Percentiles rank a stretch among this genome's conserved stretches.
These are phyloP conservation scores for Herpetotheres cachinnans DNA, from an alignment of 2,113 vertebrate species.

Conservation along the genomic window DNA sequence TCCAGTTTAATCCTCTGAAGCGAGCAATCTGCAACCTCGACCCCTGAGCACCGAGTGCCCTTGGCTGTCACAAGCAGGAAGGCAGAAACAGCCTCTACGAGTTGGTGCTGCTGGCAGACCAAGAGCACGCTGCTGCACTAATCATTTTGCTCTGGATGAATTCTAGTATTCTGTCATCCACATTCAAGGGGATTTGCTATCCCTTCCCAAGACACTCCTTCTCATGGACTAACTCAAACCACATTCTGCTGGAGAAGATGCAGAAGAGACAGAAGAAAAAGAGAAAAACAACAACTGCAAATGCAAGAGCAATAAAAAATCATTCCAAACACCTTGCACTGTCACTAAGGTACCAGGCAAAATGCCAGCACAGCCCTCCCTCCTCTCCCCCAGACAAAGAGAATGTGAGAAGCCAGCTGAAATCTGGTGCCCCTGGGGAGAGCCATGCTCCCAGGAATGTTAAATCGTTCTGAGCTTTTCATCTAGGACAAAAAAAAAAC, in stretches of 20 bases:
- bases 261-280: neutral
- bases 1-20: neutral
- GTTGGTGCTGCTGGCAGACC: neutral
- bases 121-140: neutral
- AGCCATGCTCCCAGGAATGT: neutral
- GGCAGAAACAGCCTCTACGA: neutral
- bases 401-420: neutral
- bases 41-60: accelerated
- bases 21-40: accelerated
- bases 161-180: neutral
- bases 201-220: neutral
- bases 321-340: neutral
- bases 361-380: neutral
- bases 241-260: neutral
- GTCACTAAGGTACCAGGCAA: neutral
- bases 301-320: neutral
- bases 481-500: neutral
- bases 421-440: neutral
- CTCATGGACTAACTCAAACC: neutral
- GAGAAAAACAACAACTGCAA: neutral
- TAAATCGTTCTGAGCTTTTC: neutral
- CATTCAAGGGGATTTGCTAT: neutral
- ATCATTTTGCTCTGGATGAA: neutral
- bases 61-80: neutral
- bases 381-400: neutral